A percentile compares a stretch with the other conserved stretches of the same genome.
Conservation (phyloP, 53 echinoderm and acorn worm genomes). For the Actinopyga echinites region DNA sequence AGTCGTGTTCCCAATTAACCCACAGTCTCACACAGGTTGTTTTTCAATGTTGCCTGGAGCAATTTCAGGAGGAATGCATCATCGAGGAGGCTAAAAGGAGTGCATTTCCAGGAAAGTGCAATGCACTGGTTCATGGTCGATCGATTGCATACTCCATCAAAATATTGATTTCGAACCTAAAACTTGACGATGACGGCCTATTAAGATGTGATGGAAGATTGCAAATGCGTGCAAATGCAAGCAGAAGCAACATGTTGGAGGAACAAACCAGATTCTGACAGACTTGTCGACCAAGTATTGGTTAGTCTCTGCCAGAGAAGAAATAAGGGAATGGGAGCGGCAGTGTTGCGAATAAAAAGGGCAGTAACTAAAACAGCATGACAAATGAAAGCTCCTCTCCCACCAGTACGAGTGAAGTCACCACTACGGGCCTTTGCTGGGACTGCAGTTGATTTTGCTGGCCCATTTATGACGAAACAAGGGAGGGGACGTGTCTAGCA, state of each 20-base stretch:
- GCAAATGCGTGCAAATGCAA: background rate
- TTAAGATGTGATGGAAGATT: slow-evolving; percentile 28
- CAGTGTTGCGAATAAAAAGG: background rate
- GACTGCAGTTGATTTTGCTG: slow-evolving; percentile 27
- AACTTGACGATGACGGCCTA: slow-evolving; percentile 7
- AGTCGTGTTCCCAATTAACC: too few relatives aligned
- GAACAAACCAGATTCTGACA: slow-evolving; percentile 13
- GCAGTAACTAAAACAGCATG: slow-evolving; percentile 2
- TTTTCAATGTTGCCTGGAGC: too few relatives aligned
- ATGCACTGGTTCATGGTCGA: too few relatives aligned
- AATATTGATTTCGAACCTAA: background rate
- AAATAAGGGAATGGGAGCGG: slow-evolving; percentile 29
- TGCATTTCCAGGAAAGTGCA: background rate
- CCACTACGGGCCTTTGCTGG: slow-evolving; percentile 13
- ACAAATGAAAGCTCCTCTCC: slow-evolving; percentile 44
- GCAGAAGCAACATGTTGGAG: background rate
- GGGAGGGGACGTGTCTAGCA: slow-evolving; percentile 15
- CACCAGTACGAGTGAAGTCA: background rate
- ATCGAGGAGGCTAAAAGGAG: background rate
- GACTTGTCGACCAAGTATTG: slow-evolving; percentile 16
- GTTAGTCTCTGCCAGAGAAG: slow-evolving; percentile 16
- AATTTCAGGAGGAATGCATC: background rate
- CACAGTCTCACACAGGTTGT: too few relatives aligned
- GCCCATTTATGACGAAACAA: slow-evolving; percentile 43
- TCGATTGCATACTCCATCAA: background rate